Conservation (phyloP, 2,113 vertebrate genomes). For the Marcusenius ussheri region DNA sequence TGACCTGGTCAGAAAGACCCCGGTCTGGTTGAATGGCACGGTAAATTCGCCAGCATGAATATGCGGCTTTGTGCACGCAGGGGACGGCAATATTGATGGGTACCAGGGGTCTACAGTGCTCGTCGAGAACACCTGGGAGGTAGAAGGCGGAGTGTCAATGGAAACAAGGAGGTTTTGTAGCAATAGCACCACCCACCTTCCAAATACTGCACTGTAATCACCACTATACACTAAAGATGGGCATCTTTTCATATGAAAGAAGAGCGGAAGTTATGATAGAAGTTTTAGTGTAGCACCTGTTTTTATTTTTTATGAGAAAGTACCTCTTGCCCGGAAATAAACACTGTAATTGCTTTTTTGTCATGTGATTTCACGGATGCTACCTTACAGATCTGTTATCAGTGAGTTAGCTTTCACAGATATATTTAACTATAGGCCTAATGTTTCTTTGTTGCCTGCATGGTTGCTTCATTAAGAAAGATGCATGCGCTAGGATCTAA, state of each 20-base stretch:
- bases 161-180: slow-evolving; percentile 20
- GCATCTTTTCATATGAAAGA: background rate
- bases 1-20: slow-evolving; percentile 13
- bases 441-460: background rate
- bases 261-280: background rate
- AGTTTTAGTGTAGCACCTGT: background rate
- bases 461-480: background rate
- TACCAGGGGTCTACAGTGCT: background rate
- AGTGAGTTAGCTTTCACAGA: background rate
- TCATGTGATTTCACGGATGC: background rate
- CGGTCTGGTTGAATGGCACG: slow-evolving; percentile 20
- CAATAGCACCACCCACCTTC: background rate
- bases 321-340: background rate
- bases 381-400: background rate
- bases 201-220: background rate
- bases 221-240: slow-evolving; percentile 2
- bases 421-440: background rate
- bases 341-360: background rate
- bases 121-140: slow-evolving; percentile 15
- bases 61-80: slow-evolving; percentile 13
- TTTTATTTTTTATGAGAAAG: background rate
- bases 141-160: background rate
- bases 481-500: background rate
- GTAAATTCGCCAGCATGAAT: slow-evolving; percentile 17
- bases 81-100: background rate